These are phyloP conservation scores for Meiosimyza platycephala DNA, from an alignment of 2,888 invertebrate species.

Conservation along the genomic window DNA sequence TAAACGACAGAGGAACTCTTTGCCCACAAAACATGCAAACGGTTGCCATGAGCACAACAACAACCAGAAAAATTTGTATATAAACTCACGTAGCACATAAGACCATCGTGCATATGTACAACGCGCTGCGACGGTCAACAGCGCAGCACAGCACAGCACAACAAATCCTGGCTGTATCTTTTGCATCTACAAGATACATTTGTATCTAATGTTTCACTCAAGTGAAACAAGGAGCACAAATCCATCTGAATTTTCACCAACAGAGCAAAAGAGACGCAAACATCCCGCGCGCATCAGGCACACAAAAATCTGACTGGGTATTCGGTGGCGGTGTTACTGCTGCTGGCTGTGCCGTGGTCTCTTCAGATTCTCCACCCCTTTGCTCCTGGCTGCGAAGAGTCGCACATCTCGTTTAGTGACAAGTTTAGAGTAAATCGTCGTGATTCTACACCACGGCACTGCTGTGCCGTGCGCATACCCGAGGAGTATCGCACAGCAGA, in stretches of 20 bases:
- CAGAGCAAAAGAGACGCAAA: slow-evolving; percentile 25
- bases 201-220: slow-evolving; percentile 32
- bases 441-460: background rate
- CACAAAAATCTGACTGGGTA: slow-evolving; percentile 11
- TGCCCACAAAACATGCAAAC: too few relatives aligned
- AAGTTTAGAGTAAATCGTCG: slow-evolving; percentile 4
- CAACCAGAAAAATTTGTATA: too few relatives aligned
- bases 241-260: slow-evolving; percentile 14
- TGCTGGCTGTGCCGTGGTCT: background rate
- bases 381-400: slow-evolving; percentile 29
- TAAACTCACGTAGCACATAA: too few relatives aligned
- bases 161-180: slow-evolving; percentile 40
- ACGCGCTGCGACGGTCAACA: slow-evolving; percentile 2
- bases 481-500: slow-evolving; percentile 19
- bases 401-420: slow-evolving; percentile 22
- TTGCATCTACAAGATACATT: slow-evolving; percentile 35
- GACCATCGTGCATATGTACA: background rate
- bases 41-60: too few relatives aligned
- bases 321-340: background rate
- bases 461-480: background rate
- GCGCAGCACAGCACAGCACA: slow-evolving; percentile 8
- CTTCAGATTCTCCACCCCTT: slow-evolving; percentile 17
- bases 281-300: slow-evolving; percentile 11
- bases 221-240: slow-evolving; percentile 42
- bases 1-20: too few relatives aligned